phyloP scores from a whole-genome alignment of 1,140 invertebrate species.

The Whitmania pigra region DNA sequence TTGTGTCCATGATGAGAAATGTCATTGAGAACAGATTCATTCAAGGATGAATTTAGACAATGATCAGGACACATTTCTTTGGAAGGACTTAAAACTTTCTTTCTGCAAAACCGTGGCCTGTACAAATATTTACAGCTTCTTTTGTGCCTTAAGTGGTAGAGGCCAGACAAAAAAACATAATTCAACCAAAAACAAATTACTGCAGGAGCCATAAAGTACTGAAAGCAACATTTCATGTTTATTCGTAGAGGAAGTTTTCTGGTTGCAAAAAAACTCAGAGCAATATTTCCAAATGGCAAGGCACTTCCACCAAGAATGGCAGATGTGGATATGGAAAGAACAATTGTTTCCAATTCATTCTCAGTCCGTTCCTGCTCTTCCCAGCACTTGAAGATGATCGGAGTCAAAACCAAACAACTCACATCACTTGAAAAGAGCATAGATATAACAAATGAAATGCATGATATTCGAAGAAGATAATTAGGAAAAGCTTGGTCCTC shows the following conservation, averaged over 20 bases:
- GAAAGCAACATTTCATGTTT: conserved; percentile 4
- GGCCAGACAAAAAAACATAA: neutral
- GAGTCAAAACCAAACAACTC: neutral
- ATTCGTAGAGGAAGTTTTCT: neutral
- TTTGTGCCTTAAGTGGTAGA: neutral
- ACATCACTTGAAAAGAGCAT: conserved; percentile 11
- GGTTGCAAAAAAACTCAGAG: neutral
- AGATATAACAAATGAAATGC: neutral
- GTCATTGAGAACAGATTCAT: neutral
- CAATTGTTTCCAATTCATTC: conserved; percentile 8
- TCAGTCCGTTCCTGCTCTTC: conserved; percentile 7
- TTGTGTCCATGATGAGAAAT: neutral
- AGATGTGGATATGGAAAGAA: conserved; percentile 3
- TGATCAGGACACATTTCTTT: neutral
- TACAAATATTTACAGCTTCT: neutral
- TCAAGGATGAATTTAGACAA: neutral
- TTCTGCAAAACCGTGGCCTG: neutral
- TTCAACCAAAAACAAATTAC: conserved; percentile 14
- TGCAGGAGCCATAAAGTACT: conserved; percentile 5
- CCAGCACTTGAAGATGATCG: conserved; percentile 15
- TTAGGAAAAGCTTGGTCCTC: neutral
- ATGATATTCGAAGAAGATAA: neutral
- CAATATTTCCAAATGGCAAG: neutral
- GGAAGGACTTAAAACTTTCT: neutral
- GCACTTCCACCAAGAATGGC: conserved; percentile 8